A percentile compares a stretch with the other conserved stretches of the same genome.
These are phyloP conservation scores for Tachina grossa DNA, from an alignment of 2,888 invertebrate species.

Conservation along the genomic window DNA sequence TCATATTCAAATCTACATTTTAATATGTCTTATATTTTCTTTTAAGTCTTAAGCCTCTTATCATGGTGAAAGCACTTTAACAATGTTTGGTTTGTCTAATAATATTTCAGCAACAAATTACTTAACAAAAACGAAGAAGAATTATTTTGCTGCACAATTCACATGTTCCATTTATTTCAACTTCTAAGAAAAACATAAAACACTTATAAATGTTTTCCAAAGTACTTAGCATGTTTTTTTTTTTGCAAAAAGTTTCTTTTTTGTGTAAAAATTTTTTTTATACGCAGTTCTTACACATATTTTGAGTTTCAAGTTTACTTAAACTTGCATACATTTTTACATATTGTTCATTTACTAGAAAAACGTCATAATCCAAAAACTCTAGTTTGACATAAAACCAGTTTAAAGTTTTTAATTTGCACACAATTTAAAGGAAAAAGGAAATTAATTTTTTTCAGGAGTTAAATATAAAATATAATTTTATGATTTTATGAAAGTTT, in stretches of 20 bases:
- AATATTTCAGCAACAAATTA: slow-evolving; percentile 17
- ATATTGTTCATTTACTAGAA: too few relatives aligned
- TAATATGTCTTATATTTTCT: not conserved
- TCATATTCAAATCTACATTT: not conserved
- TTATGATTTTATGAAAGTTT: too few relatives aligned
- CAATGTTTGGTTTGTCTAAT: slow-evolving; percentile 17
- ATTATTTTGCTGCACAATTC: not conserved
- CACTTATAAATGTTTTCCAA: slow-evolving; percentile 29
- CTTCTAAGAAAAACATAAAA: slow-evolving; percentile 12
- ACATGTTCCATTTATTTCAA: not conserved
- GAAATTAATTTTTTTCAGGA: too few relatives aligned
- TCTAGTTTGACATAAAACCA: too few relatives aligned
- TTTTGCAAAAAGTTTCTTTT: not conserved
- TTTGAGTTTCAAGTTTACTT: too few relatives aligned
- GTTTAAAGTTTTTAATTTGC: too few relatives aligned
- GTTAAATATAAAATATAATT: too few relatives aligned
- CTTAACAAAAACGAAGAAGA: not conserved
- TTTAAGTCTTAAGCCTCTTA: slow-evolving; percentile 14
- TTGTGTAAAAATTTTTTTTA: not conserved
- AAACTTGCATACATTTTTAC: not conserved
- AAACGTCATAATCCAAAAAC: too few relatives aligned
- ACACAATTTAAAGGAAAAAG: too few relatives aligned
- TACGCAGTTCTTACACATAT: not conserved
- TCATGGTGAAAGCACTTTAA: slow-evolving; percentile 12
- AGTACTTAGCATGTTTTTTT: slow-evolving; percentile 20